A percentile compares a stretch with the other conserved stretches of the same genome.
Evolutionary conservation across 2,797 vertebrate genomes (phyloP).

Genomic region (Diglossa cyanea): DNA sequence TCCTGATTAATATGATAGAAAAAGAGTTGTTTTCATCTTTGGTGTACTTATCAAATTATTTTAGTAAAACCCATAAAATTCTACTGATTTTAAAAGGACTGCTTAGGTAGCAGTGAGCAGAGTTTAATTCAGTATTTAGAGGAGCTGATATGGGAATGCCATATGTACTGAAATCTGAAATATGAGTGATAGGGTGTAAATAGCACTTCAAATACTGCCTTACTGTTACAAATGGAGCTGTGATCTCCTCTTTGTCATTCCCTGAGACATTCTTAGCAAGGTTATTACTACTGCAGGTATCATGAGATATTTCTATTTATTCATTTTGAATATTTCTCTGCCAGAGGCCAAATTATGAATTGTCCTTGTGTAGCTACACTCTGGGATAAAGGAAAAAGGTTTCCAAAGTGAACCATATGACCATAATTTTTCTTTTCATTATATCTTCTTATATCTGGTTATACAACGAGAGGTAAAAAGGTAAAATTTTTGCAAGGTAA

Average conservation of each 20-base stretch:
- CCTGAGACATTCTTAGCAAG: not conserved
- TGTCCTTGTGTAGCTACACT: not conserved
- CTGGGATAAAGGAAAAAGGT: not conserved
- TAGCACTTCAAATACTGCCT: not conserved
- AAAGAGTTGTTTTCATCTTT: not conserved
- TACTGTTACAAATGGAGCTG: not conserved
- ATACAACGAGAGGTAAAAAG: not conserved
- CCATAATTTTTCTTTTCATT: not conserved
- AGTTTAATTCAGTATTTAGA: not conserved
- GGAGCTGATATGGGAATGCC: not conserved
- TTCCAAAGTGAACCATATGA: conserved; percentile 16
- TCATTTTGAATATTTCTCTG: not conserved
- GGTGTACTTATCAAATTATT: not conserved
- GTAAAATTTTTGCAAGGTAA: not conserved
- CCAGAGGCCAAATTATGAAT: not conserved
- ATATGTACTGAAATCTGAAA: not conserved
- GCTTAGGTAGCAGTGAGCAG: not conserved
- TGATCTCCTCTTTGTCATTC: not conserved
- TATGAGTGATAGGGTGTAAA: not conserved
- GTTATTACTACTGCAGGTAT: not conserved
- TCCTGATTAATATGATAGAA: not conserved
- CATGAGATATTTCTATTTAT: not conserved
- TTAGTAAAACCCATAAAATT: not conserved
- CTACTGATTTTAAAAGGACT: not conserved
- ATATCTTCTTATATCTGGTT: not conserved